Base-by-base conservation (phyloP, 1,140 invertebrate species). In the Macrocentrus cingulum region DNA sequence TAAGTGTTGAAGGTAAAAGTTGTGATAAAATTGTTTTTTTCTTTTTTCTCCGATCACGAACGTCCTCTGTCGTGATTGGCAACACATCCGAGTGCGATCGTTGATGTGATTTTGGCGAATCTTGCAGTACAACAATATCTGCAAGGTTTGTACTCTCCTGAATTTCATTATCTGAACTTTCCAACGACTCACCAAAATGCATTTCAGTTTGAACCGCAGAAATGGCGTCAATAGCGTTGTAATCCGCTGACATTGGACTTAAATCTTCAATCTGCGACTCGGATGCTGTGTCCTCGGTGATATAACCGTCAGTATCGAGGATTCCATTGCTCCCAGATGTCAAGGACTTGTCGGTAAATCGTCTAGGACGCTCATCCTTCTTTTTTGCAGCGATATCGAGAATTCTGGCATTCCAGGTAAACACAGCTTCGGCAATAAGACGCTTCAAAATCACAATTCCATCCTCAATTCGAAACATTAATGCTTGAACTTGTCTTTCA, bases 21-120 rank as follows among this genome's bases (percentile, higher is more conserved):
- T 88, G 85, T 8, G 85, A 88, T 2, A 91, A 74, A 39, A 91
- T 84, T 1, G 83, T 86, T 70, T 90, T 90, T 2, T 90, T 86
- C 39, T 83, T 85, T 60, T 86, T 88, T 34, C 77, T 79, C 56
- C 84, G 86, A 58, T 87, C 85, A 0, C 66, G 69, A 2, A 70
- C 66, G n/a, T 77, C 72, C 0, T 71, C 68, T 0, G 76, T 69
- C 11, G 71, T 75, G 2, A 81, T 22, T 2, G 81, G 62, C 1
- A 78, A 59, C 42, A 74, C 69, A 34, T 83, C 81, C 0, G 75
- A 82, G 55, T 81, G 71, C 2, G 75, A 76, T 61, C 72, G 72
- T 2, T 77, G 77, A 60, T 82, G 78, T 57, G 71, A 66, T 55
- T 75, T 80, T 1, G 78, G 75, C 0, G 75, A 77, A 39, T 65